Conservation (phyloP, 2,888 invertebrate species). For the Cerceris rybyensis region DNA sequence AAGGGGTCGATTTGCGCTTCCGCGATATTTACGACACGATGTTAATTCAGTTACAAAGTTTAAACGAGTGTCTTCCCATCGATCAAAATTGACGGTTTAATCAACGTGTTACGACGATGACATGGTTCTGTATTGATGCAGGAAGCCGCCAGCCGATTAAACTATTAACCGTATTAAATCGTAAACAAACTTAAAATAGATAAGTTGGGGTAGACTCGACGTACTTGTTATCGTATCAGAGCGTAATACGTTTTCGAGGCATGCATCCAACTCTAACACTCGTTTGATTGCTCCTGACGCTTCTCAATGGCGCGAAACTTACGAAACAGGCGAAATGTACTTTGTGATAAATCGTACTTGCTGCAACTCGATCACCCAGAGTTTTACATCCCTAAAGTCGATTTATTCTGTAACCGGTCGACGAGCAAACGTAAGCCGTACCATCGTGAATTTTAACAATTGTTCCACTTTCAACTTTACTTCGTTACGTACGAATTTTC, state of each 20-base stretch:
- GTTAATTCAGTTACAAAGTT: conserved; percentile 50
- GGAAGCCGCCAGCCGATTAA: conserved; percentile 35
- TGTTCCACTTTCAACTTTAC: too few species aligned
- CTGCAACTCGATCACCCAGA: background rate
- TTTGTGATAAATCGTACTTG: too few species aligned
- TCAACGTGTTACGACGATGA: conserved; percentile 23
- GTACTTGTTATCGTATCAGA: conserved; percentile 25
- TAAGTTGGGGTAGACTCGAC: conserved; percentile 9
- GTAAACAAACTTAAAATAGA: conserved; percentile 24
- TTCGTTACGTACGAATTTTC: too few species aligned
- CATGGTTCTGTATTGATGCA: conserved; percentile 43
- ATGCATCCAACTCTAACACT: conserved; percentile 15
- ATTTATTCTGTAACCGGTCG: background rate
- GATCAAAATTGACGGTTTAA: conserved; percentile 50
- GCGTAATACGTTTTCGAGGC: conserved; percentile 27
- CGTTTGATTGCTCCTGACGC: conserved; percentile 28
- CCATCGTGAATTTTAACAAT: background rate
- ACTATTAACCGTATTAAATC: conserved; percentile 41
- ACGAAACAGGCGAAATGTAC: too few species aligned
- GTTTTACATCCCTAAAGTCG: background rate
- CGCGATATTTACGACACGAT: too few species aligned
- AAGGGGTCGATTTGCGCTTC: too few species aligned
- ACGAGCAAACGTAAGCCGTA: background rate
- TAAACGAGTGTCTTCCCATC: conserved; percentile 40
- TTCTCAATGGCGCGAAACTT: background rate